Evolutionary conservation across 2,888 invertebrate genomes (phyloP).

Genomic region (Caenorhabditis imperialis): DNA sequence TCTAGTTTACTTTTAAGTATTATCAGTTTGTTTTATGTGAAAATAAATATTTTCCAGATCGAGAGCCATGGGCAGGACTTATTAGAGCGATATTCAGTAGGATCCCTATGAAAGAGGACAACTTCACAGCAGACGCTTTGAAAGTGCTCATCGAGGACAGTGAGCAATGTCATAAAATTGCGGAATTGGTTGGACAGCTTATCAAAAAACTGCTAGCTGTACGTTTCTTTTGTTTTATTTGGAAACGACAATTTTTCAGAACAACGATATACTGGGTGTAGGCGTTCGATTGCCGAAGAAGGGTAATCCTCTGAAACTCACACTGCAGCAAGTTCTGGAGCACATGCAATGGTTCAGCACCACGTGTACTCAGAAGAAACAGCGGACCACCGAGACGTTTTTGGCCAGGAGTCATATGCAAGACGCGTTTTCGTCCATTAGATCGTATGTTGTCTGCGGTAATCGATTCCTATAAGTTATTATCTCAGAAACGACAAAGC

Average conservation of each 20-base stretch:
- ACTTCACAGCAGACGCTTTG: slow-evolving; percentile 91
- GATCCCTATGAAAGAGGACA: slow-evolving; percentile 83
- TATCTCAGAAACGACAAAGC: slow-evolving; percentile 57
- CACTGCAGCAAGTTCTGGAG: slow-evolving; percentile 81
- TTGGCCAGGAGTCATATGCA: slow-evolving; percentile 55
- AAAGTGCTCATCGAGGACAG: slow-evolving; percentile 91
- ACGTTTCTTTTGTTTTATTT: background rate
- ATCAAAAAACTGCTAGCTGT: slow-evolving; percentile 72
- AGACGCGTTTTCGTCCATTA: slow-evolving; percentile 57
- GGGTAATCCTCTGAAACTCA: slow-evolving; percentile 25
- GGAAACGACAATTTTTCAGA: slow-evolving; percentile 16
- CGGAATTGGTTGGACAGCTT: slow-evolving; percentile 80
- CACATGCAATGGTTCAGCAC: slow-evolving; percentile 91
- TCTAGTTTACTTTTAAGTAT: no score
- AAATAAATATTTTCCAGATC: slow-evolving; percentile 67
- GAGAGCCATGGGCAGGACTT: slow-evolving; percentile 87
- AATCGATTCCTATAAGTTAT: background rate
- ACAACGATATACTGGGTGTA: slow-evolving; percentile 41
- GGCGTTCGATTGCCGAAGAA: background rate
- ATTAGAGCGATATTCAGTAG: slow-evolving; percentile 86
- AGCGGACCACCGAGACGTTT: slow-evolving; percentile 57
- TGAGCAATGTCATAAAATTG: slow-evolving; percentile 85
- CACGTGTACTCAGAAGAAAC: slow-evolving; percentile 79
- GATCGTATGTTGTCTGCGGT: slow-evolving; percentile 25
- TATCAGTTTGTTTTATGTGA: no score